A percentile compares a stretch with the other conserved stretches of the same genome.
Evolutionary conservation across 1,140 invertebrate genomes (phyloP).

Genomic region (Helicoverpa armigera): DNA sequence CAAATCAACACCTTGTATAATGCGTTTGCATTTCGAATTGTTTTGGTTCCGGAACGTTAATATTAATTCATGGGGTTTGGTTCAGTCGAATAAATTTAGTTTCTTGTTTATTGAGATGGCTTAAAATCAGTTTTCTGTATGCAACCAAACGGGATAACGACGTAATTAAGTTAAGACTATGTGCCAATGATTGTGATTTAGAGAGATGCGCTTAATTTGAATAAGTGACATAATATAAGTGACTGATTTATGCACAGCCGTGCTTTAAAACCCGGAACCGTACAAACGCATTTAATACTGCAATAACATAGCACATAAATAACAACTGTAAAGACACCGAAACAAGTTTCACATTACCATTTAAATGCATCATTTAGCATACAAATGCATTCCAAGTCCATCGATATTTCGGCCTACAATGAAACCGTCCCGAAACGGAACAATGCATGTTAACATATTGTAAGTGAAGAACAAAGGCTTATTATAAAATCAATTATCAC

Average conservation of each 20-base stretch:
- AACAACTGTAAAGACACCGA: neutral
- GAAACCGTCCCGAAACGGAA: constrained; percentile 28
- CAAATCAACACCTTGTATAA: no score
- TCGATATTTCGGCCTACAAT: constrained; percentile 27
- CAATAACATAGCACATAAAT: no score
- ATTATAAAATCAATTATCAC: constrained; percentile 48
- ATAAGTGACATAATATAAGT: no score
- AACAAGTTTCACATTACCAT: neutral
- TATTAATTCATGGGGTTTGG: constrained; percentile 17
- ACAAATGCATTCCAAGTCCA: constrained; percentile 2
- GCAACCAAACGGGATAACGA: no score
- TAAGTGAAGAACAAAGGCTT: constrained; percentile 45
- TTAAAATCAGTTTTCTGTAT: neutral
- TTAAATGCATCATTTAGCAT: constrained; percentile 7
- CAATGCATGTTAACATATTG: constrained; percentile 46
- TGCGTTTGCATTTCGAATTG: constrained; percentile 26
- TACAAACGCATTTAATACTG: no score
- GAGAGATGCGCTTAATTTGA: no score
- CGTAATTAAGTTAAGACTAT: no score
- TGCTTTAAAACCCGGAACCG: no score
- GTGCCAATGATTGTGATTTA: no score
- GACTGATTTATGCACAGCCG: no score
- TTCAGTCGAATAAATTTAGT: constrained; percentile 16
- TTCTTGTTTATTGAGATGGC: constrained; percentile 4
- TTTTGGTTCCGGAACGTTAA: constrained; percentile 21